These are phyloP conservation scores for Hypsopygia costalis DNA, from an alignment of 2,888 invertebrate species.

Conservation along the genomic window DNA sequence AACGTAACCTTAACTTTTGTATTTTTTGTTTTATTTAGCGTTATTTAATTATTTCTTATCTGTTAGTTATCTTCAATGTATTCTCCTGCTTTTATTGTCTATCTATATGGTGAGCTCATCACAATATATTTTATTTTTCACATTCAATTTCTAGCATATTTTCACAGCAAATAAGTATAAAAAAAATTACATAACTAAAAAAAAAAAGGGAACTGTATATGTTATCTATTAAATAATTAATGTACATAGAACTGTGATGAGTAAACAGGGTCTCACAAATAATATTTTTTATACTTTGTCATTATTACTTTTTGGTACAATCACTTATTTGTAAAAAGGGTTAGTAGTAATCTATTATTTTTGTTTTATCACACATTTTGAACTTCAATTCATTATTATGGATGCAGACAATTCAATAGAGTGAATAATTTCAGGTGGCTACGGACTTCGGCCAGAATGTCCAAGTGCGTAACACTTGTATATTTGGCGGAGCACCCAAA, in stretches of 20 bases:
- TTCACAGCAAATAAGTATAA: no score
- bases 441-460: slow-evolving; percentile 95
- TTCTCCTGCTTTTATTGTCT: slow-evolving; percentile 11
- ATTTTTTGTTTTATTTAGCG: slow-evolving; percentile 23
- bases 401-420: background rate
- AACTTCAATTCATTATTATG: no score
- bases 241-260: no score
- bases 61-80: slow-evolving; percentile 10
- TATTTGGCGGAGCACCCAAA: slow-evolving; percentile 99
- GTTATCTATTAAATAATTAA: no score
- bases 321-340: background rate
- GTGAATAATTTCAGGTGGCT: slow-evolving; percentile 84
- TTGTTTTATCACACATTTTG: no score
- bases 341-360: no score
- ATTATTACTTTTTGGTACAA: background rate
- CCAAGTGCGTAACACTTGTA: slow-evolving; percentile 93
- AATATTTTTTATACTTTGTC: no score
- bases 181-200: no score
- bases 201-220: no score
- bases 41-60: slow-evolving; percentile 13
- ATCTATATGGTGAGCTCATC: slow-evolving; percentile 4
- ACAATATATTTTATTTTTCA: background rate
- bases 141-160: no score
- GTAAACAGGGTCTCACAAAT: no score
- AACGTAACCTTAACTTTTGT: slow-evolving; percentile 62